Evolutionary conservation across 2,113 vertebrate species (phyloP).

Genomic region (Gymnobelideus leadbeateri): DNA sequence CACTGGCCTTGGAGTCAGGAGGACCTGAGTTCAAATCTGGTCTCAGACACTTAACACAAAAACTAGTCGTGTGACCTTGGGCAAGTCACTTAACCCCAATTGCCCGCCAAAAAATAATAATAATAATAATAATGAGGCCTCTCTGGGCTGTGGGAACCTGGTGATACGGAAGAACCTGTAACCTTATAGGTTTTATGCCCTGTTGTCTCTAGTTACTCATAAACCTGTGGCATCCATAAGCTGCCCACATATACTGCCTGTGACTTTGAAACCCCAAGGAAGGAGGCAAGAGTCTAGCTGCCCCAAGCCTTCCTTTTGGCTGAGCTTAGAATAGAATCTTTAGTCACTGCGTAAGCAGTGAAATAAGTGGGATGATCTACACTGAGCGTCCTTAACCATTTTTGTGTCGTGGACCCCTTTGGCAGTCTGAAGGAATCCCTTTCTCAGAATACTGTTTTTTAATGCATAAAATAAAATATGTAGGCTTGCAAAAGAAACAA

Average conservation of each 20-base stretch:
- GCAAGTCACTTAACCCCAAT: too few relatives aligned
- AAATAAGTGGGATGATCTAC: not conserved
- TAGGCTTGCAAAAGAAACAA: not conserved
- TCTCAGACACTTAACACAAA: too few relatives aligned
- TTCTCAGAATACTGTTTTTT: not conserved
- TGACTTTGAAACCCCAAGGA: not conserved
- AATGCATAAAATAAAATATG: not conserved
- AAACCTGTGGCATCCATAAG: not conserved
- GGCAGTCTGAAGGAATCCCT: not conserved
- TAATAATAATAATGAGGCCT: not conserved
- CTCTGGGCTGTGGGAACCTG: not conserved
- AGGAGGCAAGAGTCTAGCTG: not conserved
- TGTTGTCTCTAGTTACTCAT: not conserved
- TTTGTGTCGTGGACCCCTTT: not conserved
- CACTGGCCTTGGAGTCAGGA: too few relatives aligned
- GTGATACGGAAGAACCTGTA: not conserved
- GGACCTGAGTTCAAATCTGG: too few relatives aligned
- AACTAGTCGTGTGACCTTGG: too few relatives aligned
- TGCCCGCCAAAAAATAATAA: too few relatives aligned
- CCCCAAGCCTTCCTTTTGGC: not conserved
- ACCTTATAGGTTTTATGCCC: not conserved
- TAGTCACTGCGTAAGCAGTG: not conserved
- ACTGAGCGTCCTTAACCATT: not conserved
- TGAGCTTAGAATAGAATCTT: not conserved
- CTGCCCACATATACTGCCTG: not conserved